Conservation (phyloP, 2,113 vertebrate genomes). For the Collichthys lucidus region DNA sequence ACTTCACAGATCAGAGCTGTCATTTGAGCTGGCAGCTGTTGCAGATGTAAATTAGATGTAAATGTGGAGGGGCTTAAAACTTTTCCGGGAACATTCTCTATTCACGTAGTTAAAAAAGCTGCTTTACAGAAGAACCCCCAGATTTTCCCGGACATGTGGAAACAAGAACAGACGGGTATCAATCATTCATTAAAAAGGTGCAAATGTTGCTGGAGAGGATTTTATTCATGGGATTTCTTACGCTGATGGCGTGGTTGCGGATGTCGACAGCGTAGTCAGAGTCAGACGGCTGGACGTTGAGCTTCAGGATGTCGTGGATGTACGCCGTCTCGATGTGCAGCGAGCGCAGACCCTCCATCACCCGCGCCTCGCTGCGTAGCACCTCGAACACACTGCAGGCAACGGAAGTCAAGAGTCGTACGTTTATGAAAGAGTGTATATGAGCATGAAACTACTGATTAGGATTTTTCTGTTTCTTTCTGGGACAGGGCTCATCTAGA, state of each 20-base stretch:
- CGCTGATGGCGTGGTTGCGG: constrained; percentile 91
- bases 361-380: constrained; percentile 92
- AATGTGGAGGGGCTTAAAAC: too few relatives aligned
- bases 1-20: too few relatives aligned
- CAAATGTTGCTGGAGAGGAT: not conserved
- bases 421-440: not conserved
- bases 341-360: constrained; percentile 96
- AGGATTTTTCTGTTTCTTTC: too few relatives aligned
- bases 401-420: not conserved
- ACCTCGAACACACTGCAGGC: constrained; percentile 90
- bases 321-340: constrained; percentile 90
- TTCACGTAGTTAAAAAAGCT: not conserved
- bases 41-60: not conserved
- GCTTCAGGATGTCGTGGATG: constrained; percentile 93
- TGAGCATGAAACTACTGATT: not conserved
- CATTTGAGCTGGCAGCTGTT: not conserved
- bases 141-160: not conserved
- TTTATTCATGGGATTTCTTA: constrained; percentile 73
- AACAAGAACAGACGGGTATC: not conserved
- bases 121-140: not conserved
- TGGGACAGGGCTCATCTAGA: too few relatives aligned
- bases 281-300: constrained; percentile 94
- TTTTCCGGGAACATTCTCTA: not conserved
- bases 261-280: constrained; percentile 97
- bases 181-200: not conserved